Base-by-base conservation (phyloP, 2,113 vertebrate genomes). In the Pedetes capensis region DNA sequence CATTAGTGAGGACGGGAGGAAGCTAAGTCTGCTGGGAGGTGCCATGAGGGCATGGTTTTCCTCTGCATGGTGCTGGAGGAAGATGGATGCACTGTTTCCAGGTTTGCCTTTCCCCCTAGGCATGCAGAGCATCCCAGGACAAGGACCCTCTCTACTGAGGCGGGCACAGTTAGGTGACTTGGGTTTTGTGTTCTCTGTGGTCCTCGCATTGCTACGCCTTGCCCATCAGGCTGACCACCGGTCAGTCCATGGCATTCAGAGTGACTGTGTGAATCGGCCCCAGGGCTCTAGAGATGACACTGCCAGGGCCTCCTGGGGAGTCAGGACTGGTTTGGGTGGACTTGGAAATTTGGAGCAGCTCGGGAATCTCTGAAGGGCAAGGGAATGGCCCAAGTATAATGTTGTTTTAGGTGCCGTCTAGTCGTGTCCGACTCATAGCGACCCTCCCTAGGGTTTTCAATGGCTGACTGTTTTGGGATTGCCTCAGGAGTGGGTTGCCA, bases 211-310 rank as follows among this genome's bases (percentile, higher is more conserved):
- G 16, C 29, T 6, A 37, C 18, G 5, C 11, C 14, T n/a, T 4
- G 42, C 29, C 0, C 0, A 5, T 55, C 80, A 47, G 42, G 11
- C 20, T n/a, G n/a, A 44, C 3, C 1, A 3, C 3, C 3, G 3
- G 11, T 29, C 0, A 14, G 23, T 5, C 49, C 47, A 5, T 9
- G 8, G 37, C 5, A 27, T 47, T 37, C 42, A 27, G 34, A 53
- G 3, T 0, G 6, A 27, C 12, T 3, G 2, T 29, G 16, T 6
- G 39, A 14, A 6, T 1, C 0, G 49, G 14, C 12, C 27, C 6
- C 1, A 5, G 37, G 25, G 12, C 16, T 32, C 18, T 1, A 42
- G 59, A 6, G 0, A 4, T 3, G 37, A 23, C 13, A 1, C n/a
- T 27, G 11, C 17, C 2, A 11, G 6, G 6, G 47, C 23, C 12